Evolutionary conservation across 2,797 vertebrate genomes (phyloP).

Genomic region (Miichthys miiuy): DNA sequence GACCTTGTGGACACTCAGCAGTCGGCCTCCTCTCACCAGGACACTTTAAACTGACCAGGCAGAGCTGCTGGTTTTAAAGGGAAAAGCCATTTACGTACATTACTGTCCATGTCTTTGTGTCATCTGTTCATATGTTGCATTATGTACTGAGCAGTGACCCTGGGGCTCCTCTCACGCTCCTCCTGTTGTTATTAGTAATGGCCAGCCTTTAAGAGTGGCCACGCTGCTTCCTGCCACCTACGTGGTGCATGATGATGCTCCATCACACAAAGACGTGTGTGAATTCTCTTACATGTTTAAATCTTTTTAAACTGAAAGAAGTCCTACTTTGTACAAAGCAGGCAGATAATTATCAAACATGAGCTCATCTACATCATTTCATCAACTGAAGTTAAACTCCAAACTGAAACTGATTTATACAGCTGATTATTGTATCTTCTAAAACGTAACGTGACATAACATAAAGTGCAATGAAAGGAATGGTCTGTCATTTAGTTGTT

Average conservation of each 20-base stretch:
- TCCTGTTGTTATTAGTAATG: constrained; percentile 15
- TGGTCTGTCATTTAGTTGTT: constrained; percentile 33
- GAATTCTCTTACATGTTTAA: constrained; percentile 37
- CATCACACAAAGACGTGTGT: constrained; percentile 21
- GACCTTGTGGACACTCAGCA: constrained; percentile 13
- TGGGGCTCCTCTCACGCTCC: neutral
- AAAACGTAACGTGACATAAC: neutral
- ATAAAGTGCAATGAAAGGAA: constrained; percentile 71
- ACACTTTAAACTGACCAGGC: constrained; percentile 70
- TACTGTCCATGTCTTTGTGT: constrained; percentile 46
- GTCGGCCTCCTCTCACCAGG: constrained; percentile 35
- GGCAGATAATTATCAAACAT: constrained; percentile 20
- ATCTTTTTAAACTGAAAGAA: constrained; percentile 41
- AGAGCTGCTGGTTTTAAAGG: constrained; percentile 69
- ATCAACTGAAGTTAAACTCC: constrained; percentile 18
- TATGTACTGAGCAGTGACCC: constrained; percentile 21
- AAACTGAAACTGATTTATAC: constrained; percentile 38
- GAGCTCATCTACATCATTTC: constrained; percentile 39
- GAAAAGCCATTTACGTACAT: constrained; percentile 68
- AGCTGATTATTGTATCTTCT: constrained; percentile 54
- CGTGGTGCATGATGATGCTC: constrained; percentile 23
- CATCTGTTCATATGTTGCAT: constrained; percentile 30
- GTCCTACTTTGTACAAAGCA: constrained; percentile 34
- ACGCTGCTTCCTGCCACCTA: constrained; percentile 60
- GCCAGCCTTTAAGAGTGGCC: constrained; percentile 31